Evolutionary conservation across 2,113 vertebrate species (phyloP), one percentile per base, ranked within the genome.

Genomic region (Erythrolamprus reginae): DNA sequence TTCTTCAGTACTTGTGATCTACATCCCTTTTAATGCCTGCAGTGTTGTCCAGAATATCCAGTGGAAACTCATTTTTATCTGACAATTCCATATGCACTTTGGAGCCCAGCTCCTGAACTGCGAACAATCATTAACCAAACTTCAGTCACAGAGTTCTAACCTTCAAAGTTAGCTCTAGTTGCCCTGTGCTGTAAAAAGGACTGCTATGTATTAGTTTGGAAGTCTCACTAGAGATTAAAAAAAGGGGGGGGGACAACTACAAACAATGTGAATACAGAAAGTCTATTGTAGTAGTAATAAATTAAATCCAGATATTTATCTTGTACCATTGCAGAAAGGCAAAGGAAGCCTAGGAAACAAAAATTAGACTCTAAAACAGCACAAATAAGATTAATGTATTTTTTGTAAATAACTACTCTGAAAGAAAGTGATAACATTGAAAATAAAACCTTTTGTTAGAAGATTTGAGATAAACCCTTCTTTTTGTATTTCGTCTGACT

Each of bases 271-370:
- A 93, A 93, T n/a, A 87, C 93, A 50, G 84, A 95, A 94, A 93
- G 84, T 55, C 91, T 90, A 87, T 92, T 88, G 88, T 84, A 65
- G 90, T 83, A 58, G 38, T 90, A 88, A 55, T 3, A 82, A 95
- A 93, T 90, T 86, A 95, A 96, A 94, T 95, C 92, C 94, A 95
- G 95, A 91, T 93, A 70, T 56, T 96, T 95, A 93, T 94, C 94
- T 87, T 92, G 24, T 91, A n/a, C 56, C 5, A 48, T 56, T 53
- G 17, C 19, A 24, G 26, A 84, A 89, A 84, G 26, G 52, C 42
- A 84, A 89, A 47, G 17, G 42, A 19, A 45, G 42, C 52, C 1
- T 88, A 95, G 83, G 21, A 90, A 82, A 88, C 70, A 33, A 89
- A 70, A 91, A 95, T 96, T 93, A 84, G n/a, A 8, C 47, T 94